phyloP scores from a whole-genome alignment of 2,888 invertebrate species.

The Clusia tigrina region DNA sequence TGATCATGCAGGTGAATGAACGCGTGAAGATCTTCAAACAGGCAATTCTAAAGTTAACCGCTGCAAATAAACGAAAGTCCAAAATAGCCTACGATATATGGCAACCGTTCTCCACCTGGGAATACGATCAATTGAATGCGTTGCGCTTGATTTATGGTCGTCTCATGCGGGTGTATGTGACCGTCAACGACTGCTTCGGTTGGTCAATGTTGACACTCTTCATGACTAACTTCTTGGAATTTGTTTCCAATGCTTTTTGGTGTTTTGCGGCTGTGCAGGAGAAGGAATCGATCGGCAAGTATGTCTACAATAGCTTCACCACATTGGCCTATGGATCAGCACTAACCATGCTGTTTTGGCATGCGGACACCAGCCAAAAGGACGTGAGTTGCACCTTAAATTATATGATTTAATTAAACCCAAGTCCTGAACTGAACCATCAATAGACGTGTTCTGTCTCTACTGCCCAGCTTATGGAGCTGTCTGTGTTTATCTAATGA shows the following conservation, averaged over 20 bases:
- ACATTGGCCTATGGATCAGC: conserved; percentile 40
- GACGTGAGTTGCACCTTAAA: conserved; percentile 56
- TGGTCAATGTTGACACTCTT: conserved; percentile 35
- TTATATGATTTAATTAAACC: no score
- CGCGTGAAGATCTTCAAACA: conserved; percentile 19
- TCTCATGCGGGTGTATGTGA: conserved; percentile 29
- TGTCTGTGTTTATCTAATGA: no score
- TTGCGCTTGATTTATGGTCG: conserved; percentile 37
- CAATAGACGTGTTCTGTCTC: no score
- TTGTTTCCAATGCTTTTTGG: conserved; percentile 39
- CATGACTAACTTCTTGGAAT: conserved; percentile 35
- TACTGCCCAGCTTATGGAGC: no score
- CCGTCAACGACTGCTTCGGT: conserved; percentile 33
- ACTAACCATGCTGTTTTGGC: conserved; percentile 45
- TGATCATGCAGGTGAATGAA: conserved; percentile 30
- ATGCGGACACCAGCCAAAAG: conserved; percentile 45
- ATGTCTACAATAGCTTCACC: conserved; percentile 42
- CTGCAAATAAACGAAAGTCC: conserved; percentile 26
- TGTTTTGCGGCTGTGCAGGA: conserved; percentile 39
- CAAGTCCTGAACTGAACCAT: no score
- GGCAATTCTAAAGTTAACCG: not conserved
- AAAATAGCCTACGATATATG: conserved; percentile 37
- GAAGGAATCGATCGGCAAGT: conserved; percentile 20
- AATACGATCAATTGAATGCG: conserved; percentile 37
- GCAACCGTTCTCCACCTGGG: conserved; percentile 42